These are phyloP conservation scores for Hypercompe scribonia DNA, from an alignment of 2,888 invertebrate species.

Conservation along the genomic window DNA sequence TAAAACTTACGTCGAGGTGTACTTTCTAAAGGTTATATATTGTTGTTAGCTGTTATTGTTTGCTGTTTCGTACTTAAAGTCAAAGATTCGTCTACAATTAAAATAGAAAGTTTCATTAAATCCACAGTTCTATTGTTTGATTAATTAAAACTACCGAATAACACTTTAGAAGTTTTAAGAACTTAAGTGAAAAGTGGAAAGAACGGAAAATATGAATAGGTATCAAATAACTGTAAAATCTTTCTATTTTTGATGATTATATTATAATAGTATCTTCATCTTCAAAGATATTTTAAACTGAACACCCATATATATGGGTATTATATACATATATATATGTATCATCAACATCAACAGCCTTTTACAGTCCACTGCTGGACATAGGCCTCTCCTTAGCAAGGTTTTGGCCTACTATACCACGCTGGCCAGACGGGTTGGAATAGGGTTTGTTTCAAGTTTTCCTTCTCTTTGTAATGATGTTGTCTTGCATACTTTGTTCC, in stretches of 20 bases:
- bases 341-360: too few relatives aligned
- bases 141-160: neutral
- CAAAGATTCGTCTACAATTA: neutral
- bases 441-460: too few relatives aligned
- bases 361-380: too few relatives aligned
- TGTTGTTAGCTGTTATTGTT: neutral
- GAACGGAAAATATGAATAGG: neutral
- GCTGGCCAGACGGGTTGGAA: too few relatives aligned
- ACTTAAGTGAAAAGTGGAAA: neutral
- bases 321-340: constrained; percentile 37
- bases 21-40: too few relatives aligned
- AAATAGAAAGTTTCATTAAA: neutral
- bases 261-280: neutral
- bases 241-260: neutral
- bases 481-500: too few relatives aligned
- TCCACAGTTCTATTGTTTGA: neutral
- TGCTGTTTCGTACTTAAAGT: neutral
- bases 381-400: too few relatives aligned
- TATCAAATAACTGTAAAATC: neutral
- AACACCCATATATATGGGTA: constrained; percentile 39
- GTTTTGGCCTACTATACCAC: too few relatives aligned
- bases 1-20: neutral
- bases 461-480: too few relatives aligned
- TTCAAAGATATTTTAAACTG: neutral
- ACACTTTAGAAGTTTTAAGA: neutral